Evolutionary conservation across 2,113 vertebrate genomes (phyloP), one percentile per base, ranked within the genome.

Genomic region (Dipodomys stephensi): DNA sequence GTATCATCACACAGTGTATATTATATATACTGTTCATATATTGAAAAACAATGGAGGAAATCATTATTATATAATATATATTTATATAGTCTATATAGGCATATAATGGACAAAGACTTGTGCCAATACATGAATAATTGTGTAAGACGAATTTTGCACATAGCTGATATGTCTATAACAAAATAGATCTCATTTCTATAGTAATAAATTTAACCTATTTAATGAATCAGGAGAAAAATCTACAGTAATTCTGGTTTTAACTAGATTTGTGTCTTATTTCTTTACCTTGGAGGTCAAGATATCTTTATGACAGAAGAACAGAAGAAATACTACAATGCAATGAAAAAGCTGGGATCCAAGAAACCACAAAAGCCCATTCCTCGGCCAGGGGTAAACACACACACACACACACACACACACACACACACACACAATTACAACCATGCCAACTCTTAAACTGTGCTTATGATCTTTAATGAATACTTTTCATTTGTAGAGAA

Each of bases 261-360:
- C 90, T 94, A 93, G 49, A 94, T 97, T 90, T 95, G 28, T 96
- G 28, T 96, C 97, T 98, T 92, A n/a, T 94, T 97, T 91, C 95
- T 98, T 98, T 98, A 99, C 98, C 98, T 99, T 97, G 98, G 98
- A 98, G 98, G 98, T 95, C 98, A 99, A 97, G 98, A 99, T 62
- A 99, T 99, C 94, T 99, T 99, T 92, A 98, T 99, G 98, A 99
- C 98, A 88, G 98, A 99, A 97, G 98, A 99, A 96, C 98, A 99
- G 76, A 99, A 98, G 93, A 99, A 99, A 96, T 99, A 98, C 15
- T 98, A 99, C 57, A 99, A 99, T 96, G 98, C 98, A 60, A 99
- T 99, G 98, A 99, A 99, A 96, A 99, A 98, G 27, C 85, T 99
- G 39, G 98, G 98, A 19, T 98, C 98, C 71, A 99, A 99, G 91